Percentiles rank a stretch among this genome's conserved stretches.
These are phyloP conservation scores for Aricia artaxerxes DNA, from an alignment of 2,888 invertebrate genomes.

Conservation along the genomic window DNA sequence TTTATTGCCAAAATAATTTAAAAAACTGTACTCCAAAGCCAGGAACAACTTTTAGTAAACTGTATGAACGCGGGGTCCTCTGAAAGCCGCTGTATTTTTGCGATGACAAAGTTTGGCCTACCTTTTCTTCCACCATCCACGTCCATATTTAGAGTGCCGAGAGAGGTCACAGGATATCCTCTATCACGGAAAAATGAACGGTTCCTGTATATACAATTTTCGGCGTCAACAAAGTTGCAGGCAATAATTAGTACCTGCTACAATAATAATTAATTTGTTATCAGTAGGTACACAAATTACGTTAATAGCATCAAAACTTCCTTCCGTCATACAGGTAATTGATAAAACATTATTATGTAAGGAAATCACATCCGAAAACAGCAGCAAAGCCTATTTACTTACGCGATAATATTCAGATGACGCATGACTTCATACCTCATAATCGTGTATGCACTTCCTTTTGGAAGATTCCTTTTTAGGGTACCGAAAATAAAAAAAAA, in stretches of 20 bases:
- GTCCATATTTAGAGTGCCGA: no score
- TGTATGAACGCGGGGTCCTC: no score
- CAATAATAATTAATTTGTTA: neutral
- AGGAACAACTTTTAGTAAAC: no score
- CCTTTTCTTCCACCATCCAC: no score
- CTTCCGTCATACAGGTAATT: constrained; percentile 16
- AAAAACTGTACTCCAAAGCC: no score
- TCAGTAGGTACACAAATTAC: neutral
- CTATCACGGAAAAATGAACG: no score
- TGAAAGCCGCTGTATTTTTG: no score
- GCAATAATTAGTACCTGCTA: neutral
- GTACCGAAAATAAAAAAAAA: neutral
- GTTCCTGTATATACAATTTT: no score
- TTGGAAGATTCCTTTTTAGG: neutral
- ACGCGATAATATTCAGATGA: constrained; percentile 7
- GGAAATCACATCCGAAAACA: constrained; percentile 23
- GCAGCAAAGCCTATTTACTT: neutral
- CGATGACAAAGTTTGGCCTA: no score
- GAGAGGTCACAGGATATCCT: no score
- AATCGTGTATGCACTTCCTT: constrained; percentile 10
- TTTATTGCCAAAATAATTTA: no score
- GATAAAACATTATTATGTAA: constrained; percentile 23
- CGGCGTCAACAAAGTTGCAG: no score
- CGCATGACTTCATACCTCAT: neutral
- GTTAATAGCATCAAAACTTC: neutral